Conservation (phyloP, 2,797 vertebrate genomes). For the Hyperoplus immaculatus region DNA sequence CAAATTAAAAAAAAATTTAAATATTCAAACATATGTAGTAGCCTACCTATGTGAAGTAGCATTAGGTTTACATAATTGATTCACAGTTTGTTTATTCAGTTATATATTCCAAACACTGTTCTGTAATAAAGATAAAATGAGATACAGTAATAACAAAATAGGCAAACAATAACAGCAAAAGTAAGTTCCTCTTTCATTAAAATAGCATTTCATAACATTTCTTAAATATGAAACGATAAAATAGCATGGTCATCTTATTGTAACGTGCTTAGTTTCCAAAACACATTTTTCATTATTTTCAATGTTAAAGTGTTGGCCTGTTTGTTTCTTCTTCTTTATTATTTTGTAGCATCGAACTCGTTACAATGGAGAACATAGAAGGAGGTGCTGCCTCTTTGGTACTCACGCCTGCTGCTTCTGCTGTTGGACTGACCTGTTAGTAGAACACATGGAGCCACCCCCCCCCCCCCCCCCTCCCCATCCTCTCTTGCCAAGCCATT, state of each 20-base stretch:
- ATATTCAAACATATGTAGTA: no score
- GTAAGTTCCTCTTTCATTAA: not conserved
- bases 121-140: not conserved
- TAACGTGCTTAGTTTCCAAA: not conserved
- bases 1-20: no score
- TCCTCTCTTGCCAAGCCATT: constrained; percentile 72
- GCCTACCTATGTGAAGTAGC: no score
- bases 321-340: not conserved
- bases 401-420: constrained; percentile 40
- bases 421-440: constrained; percentile 64
- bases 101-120: no score
- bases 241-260: not conserved
- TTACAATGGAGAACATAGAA: constrained; percentile 19
- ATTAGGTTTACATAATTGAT: no score
- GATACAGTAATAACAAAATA: not conserved
- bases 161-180: not conserved
- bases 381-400: constrained; percentile 34
- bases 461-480: constrained; percentile 3
- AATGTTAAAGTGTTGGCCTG: not conserved
- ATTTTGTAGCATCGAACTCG: not conserved
- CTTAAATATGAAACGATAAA: not conserved
- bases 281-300: not conserved
- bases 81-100: no score
- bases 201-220: not conserved
- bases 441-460: constrained; percentile 40